Conservation (phyloP, 2,113 vertebrate species). For the Rhombomys opimus region DNA sequence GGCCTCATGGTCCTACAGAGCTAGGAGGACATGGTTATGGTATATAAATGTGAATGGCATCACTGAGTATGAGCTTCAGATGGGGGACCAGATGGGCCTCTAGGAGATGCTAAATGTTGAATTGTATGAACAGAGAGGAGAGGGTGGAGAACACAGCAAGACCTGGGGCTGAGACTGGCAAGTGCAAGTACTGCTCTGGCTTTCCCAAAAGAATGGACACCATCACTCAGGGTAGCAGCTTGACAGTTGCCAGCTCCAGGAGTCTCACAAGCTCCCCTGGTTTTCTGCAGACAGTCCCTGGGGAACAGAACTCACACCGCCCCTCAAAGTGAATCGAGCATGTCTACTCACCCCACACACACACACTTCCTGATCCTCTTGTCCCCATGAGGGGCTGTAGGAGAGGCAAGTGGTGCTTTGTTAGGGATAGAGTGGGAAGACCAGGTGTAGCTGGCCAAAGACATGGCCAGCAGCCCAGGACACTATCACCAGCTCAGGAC, state of each 20-base stretch:
- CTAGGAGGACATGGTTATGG: rapidly evolving
- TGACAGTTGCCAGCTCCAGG: too few species aligned
- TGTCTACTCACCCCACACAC: too few species aligned
- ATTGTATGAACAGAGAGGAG: neutral
- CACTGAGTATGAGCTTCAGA: rapidly evolving
- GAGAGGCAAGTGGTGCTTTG: too few species aligned
- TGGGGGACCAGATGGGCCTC: neutral
- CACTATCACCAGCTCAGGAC: neutral
- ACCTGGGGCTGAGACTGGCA: neutral
- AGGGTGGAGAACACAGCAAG: neutral
- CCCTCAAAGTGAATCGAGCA: neutral
- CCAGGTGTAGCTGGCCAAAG: neutral
- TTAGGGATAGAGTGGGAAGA: too few species aligned
- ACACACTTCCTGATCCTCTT: neutral
- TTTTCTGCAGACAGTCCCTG: neutral
- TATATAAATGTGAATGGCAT: neutral
- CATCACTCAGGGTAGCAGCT: too few species aligned
- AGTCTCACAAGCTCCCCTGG: neutral
- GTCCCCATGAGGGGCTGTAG: neutral
- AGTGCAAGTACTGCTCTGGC: too few species aligned
- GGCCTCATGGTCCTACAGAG: neutral
- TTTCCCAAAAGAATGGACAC: neutral
- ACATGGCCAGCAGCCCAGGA: neutral
- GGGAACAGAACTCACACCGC: rapidly evolving
- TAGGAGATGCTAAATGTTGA: neutral